phyloP scores from a whole-genome alignment of 1,140 invertebrate species.

The Megathymus violae region DNA sequence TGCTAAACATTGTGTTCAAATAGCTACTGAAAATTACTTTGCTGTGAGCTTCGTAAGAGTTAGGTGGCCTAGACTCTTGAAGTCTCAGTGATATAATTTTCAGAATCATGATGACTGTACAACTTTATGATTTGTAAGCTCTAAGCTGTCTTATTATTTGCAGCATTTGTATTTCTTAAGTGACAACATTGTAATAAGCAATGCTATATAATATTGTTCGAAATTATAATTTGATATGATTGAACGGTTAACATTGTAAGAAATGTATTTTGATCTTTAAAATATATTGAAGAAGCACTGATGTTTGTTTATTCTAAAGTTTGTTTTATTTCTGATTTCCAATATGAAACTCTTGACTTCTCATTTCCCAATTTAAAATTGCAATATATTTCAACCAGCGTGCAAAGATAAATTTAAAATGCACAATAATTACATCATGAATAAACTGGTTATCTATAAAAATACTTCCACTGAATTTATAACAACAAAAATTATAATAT shows the following conservation, averaged over 20 bases:
- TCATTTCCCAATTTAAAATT: no score
- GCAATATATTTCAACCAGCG: no score
- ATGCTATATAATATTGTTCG: slow-evolving; percentile 64
- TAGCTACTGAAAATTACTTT: slow-evolving; percentile 53
- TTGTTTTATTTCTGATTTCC: slow-evolving; percentile 46
- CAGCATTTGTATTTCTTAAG: slow-evolving; percentile 70
- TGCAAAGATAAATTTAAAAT: no score
- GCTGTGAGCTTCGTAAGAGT: slow-evolving; percentile 41
- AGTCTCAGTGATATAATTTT: slow-evolving; percentile 55
- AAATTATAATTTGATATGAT: slow-evolving; percentile 80
- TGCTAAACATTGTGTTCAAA: slow-evolving; percentile 57
- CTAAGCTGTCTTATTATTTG: slow-evolving; percentile 70
- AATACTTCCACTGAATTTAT: no score
- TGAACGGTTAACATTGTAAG: slow-evolving; percentile 79
- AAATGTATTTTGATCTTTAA: slow-evolving; percentile 83
- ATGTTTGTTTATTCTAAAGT: slow-evolving; percentile 56
- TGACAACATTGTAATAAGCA: slow-evolving; percentile 65
- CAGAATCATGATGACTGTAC: slow-evolving; percentile 42
- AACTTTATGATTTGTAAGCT: slow-evolving; percentile 60
- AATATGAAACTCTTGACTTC: no score
- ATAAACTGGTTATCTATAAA: no score
- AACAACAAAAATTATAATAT: no score
- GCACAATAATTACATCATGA: no score
- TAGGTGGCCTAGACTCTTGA: background rate
- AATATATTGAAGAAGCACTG: slow-evolving; percentile 74